These are phyloP conservation scores for Drosophila imparisetae DNA, from an alignment of 2,888 invertebrate species.

Conservation along the genomic window DNA sequence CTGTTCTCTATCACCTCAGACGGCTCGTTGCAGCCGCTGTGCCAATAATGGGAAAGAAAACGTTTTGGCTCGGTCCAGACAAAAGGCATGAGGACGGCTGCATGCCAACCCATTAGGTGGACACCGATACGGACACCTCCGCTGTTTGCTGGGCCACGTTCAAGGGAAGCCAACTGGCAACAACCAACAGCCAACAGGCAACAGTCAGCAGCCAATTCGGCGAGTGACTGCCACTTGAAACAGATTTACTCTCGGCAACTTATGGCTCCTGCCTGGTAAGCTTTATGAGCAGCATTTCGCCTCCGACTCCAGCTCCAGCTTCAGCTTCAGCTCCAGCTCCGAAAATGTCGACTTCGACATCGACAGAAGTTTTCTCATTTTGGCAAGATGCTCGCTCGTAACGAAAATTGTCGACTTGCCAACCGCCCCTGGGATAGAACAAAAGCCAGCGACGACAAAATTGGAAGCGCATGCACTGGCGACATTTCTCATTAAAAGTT, in stretches of 20 bases:
- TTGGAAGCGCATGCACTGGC: slow-evolving; percentile 62
- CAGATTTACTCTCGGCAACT: slow-evolving; percentile 78
- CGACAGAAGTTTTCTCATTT: slow-evolving; percentile 80
- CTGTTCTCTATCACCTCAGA: slow-evolving; percentile 25
- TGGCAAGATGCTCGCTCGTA: slow-evolving; percentile 73
- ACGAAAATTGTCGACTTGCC: slow-evolving; percentile 75
- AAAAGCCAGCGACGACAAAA: slow-evolving; percentile 40
- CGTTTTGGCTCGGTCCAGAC: slow-evolving; percentile 48
- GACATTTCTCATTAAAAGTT: slow-evolving; percentile 79
- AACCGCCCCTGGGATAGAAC: slow-evolving; percentile 64
- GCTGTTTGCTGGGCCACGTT: slow-evolving; percentile 24
- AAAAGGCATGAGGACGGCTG: slow-evolving; percentile 25
- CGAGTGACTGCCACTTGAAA: slow-evolving; percentile 73
- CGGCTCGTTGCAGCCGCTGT: slow-evolving; percentile 75
- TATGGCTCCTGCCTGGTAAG: slow-evolving; percentile 56
- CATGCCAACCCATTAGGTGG: slow-evolving; percentile 16
- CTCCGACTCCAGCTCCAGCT: slow-evolving; percentile 26
- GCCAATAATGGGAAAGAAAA: slow-evolving; percentile 75
- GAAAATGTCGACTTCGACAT: slow-evolving; percentile 54
- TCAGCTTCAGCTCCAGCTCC: slow-evolving; percentile 9
- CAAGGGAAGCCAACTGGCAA: slow-evolving; percentile 35
- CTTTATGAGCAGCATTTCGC: slow-evolving; percentile 43
- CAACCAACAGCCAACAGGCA: background rate
- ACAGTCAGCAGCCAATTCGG: slow-evolving; percentile 64
- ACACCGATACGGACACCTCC: slow-evolving; percentile 35